Base-by-base conservation (phyloP, 2,888 invertebrate species). In the Smittia aterrima region DNA sequence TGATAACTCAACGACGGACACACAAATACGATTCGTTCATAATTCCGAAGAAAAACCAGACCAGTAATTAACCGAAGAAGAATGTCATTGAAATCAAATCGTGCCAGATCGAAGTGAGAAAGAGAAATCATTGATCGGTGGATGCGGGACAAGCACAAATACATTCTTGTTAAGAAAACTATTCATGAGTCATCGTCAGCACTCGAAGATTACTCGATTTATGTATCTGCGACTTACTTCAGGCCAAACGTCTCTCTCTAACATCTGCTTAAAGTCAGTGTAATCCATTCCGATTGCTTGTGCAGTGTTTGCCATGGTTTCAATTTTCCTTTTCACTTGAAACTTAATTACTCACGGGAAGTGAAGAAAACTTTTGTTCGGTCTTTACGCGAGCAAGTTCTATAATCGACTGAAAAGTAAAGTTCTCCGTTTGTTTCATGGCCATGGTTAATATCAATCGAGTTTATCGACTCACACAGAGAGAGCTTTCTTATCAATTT, bases 41-140 rank as follows among this genome's bases (percentile, higher is more conserved):
- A 58, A 58, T 58, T 58, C 24, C 58, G 24, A 2, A 6, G 58
- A 58, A 58, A 53, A 66, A 27, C 66, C 27, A 27, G 27, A 27
- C 27, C 2, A 66, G n/a, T 66, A 66, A 66, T 66, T 66, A 66
- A 32, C 66, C 66, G 16, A 18, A 66, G 7, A 66, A 66, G 25
- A 66, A n/a, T 66, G 66, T 66, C 66, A 66, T 66, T 66, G 27
- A 25, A 66, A 24, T n/a, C 32, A 32, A 66, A 62, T 13, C 62
- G 25, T 11, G 25, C 62, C 53, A 20, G 22, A 62, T 22, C 20
- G 62, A 11, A 16, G 6, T 20, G 25, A 62, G 62, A 62, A 62
- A 47, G 47, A 47, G 47, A 47, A 47, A 47, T 47, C 47, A 16
- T 16, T 16, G 47, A 47, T 13, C 16, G 47, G 2, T 47, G 47